A percentile compares a stretch with the other conserved stretches of the same genome.
Conservation (phyloP, 1,140 invertebrate genomes). For the Sycobia sp. region DNA sequence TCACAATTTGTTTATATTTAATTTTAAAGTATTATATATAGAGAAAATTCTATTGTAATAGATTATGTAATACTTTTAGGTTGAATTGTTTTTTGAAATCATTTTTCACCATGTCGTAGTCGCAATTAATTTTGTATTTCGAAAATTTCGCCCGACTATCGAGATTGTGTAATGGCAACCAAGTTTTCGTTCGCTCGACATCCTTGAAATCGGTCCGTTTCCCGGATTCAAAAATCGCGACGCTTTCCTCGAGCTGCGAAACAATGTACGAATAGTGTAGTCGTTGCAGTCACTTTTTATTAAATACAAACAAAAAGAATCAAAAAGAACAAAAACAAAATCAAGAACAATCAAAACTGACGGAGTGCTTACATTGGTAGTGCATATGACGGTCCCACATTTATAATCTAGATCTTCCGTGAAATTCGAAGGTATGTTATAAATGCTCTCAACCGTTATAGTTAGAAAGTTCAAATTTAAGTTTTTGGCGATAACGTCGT, state of each 20-base stretch:
- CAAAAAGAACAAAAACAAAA: too few species aligned
- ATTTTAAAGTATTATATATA: too few species aligned
- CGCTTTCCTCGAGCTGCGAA: too few species aligned
- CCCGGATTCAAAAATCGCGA: conserved; percentile 43
- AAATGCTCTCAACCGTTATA: conserved; percentile 46
- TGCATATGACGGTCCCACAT: conserved; percentile 39
- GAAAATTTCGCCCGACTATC: conserved; percentile 43
- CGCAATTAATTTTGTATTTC: conserved; percentile 42
- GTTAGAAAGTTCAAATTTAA: conserved; percentile 38
- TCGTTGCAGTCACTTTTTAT: too few species aligned
- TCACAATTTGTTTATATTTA: too few species aligned
- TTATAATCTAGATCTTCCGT: conserved; percentile 37
- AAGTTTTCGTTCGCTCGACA: conserved; percentile 41
- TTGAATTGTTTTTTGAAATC: conserved; percentile 33
- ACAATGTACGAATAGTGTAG: too few species aligned
- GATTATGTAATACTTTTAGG: conserved; percentile 46
- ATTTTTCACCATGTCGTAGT: conserved; percentile 37
- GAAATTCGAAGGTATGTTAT: conserved; percentile 41
- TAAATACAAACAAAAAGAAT: too few species aligned
- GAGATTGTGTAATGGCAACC: conserved; percentile 39
- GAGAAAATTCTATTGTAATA: too few species aligned
- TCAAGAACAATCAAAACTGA: too few species aligned
- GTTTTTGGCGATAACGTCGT: conserved; percentile 20
- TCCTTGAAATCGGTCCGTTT: conserved; percentile 37
- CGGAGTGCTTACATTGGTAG: too few species aligned